These are phyloP conservation scores for Palloptera scutellata DNA, from an alignment of 2,888 invertebrate genomes.

Conservation along the genomic window DNA sequence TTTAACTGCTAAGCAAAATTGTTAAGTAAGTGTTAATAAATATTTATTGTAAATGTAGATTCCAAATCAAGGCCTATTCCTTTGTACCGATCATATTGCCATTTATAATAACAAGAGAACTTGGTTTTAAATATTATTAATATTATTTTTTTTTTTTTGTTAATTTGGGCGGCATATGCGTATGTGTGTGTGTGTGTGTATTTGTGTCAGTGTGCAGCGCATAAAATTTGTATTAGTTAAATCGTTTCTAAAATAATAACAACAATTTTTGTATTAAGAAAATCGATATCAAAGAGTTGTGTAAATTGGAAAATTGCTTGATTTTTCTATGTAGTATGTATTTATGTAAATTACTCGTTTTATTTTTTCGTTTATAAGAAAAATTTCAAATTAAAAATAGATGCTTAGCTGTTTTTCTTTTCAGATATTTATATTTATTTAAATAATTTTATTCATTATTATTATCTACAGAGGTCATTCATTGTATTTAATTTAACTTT, in stretches of 20 bases:
- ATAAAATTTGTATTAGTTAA: background rate
- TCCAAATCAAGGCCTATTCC: background rate
- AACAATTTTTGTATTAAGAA: slow-evolving; percentile 1
- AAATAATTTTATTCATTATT: slow-evolving; percentile 15
- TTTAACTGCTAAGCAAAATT: background rate
- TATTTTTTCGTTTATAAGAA: slow-evolving; percentile 14
- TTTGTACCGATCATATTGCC: slow-evolving; percentile 2
- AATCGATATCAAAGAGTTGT: too few relatives aligned
- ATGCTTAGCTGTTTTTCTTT: background rate
- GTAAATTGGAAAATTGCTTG: too few relatives aligned
- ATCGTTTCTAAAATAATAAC: slow-evolving; percentile 2
- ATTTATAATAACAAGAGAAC: too few relatives aligned
- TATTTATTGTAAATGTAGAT: background rate
- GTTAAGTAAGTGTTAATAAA: too few relatives aligned
- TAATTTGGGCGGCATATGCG: slow-evolving; percentile 34
- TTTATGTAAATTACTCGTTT: background rate
- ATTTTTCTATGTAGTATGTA: background rate
- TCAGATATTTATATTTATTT: background rate
- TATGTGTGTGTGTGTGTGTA: slow-evolving; percentile 28
- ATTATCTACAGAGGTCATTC: slow-evolving; percentile 31
- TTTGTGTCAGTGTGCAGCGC: slow-evolving; percentile 21
- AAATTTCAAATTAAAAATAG: slow-evolving; percentile 13
- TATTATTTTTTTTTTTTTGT: slow-evolving; percentile 27
- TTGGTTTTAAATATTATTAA: slow-evolving; percentile 5
- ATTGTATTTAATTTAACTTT: slow-evolving; percentile 19